Evolutionary conservation across 2,888 invertebrate genomes (phyloP).

Genomic region (Charanyca ferruginea): DNA sequence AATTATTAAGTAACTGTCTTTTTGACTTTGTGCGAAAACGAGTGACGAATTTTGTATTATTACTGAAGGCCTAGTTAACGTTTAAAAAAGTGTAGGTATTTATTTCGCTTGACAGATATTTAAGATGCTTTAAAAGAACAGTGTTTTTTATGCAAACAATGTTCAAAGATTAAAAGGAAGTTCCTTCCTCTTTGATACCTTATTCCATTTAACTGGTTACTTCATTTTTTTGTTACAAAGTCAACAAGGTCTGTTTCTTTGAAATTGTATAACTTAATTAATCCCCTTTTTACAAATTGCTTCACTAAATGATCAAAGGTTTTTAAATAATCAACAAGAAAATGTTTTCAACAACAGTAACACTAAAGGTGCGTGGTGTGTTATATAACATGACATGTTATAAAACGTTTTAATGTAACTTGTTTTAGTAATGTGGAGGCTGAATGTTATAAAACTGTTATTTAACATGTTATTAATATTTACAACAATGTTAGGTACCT

Average conservation of each 20-base stretch:
- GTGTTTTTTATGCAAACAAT: conserved; percentile 50
- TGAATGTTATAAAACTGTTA: too few relatives aligned
- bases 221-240: conserved; percentile 46
- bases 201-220: conserved; percentile 55
- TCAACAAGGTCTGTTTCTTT: conserved; percentile 46
- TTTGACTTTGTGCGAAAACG: too few relatives aligned
- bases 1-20: too few relatives aligned
- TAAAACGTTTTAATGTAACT: too few relatives aligned
- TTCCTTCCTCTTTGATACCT: conserved; percentile 60
- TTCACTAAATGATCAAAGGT: conserved; percentile 52
- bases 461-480: too few relatives aligned
- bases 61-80: not conserved
- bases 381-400: too few relatives aligned
- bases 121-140: conserved; percentile 33
- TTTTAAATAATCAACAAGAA: conserved; percentile 13
- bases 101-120: conserved; percentile 18
- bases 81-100: conserved; percentile 20
- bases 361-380: too few relatives aligned
- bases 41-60: not conserved
- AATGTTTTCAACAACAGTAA: conserved; percentile 8
- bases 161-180: conserved; percentile 53
- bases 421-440: too few relatives aligned
- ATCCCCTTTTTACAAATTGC: conserved; percentile 52
- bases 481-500: too few relatives aligned
- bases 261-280: conserved; percentile 62